Conservation (phyloP, 2,888 invertebrate genomes). For the Lasioglossum figueresi region DNA sequence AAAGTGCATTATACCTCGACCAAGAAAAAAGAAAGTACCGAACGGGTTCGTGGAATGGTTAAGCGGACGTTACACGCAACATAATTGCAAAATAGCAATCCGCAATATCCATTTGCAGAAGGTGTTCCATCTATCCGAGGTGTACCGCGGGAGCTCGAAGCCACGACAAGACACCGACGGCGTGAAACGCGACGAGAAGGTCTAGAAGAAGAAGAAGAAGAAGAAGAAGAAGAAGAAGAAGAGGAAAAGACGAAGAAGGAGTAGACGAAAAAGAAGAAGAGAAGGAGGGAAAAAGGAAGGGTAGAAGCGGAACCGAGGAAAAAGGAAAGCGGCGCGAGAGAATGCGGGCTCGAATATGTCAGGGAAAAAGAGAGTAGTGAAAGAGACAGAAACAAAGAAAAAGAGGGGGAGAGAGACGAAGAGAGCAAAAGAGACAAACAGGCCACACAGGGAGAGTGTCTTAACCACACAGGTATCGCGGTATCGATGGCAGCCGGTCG, state of each 20-base stretch:
- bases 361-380: conserved; percentile 29
- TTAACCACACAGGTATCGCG: conserved; percentile 48
- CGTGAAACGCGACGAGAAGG: conserved; percentile 32
- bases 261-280: not conserved
- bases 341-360: conserved; percentile 31
- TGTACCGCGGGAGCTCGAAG: conserved; percentile 28
- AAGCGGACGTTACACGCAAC: conserved; percentile 11
- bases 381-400: conserved; percentile 21
- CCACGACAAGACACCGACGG: conserved; percentile 6
- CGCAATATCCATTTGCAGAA: conserved; percentile 33
- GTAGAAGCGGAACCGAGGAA: conserved; percentile 35
- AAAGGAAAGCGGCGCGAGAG: conserved; percentile 50
- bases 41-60: conserved; percentile 16
- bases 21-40: not conserved
- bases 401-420: conserved; percentile 19
- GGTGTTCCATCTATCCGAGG: conserved; percentile 7
- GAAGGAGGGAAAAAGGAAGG: not conserved
- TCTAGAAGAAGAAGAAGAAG: not conserved
- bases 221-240: not conserved
- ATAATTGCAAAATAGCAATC: not conserved
- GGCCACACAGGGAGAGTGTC: conserved; percentile 50
- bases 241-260: not conserved
- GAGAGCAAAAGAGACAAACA: conserved; percentile 18
- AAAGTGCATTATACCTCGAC: not conserved
- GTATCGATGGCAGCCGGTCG: conserved; percentile 72